Evolutionary conservation across 2,113 vertebrate species (phyloP).

Genomic region (Columba livia): DNA sequence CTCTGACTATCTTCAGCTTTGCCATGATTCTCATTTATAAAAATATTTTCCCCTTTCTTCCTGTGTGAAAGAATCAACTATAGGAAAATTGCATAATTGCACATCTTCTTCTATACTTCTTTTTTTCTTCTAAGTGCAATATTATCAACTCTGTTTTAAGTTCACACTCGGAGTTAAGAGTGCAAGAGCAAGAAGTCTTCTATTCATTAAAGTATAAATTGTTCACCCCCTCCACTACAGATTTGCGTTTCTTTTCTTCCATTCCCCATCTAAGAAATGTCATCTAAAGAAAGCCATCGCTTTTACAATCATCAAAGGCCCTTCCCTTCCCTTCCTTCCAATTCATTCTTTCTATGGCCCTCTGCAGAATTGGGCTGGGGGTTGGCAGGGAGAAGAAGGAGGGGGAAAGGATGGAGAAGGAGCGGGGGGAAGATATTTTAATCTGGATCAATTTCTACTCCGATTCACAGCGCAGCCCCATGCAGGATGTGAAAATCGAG

Average conservation of each 20-base stretch:
- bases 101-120: background rate
- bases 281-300: background rate
- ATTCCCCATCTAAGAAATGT: background rate
- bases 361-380: background rate
- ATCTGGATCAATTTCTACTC: background rate
- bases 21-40: constrained; percentile 4
- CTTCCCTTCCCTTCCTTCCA: background rate
- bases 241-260: background rate
- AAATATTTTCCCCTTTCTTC: constrained; percentile 28
- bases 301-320: background rate
- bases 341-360: background rate
- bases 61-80: background rate
- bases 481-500: background rate
- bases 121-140: background rate
- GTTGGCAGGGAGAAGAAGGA: background rate
- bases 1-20: background rate
- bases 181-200: background rate
- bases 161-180: background rate
- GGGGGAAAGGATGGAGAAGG: background rate
- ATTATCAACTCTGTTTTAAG: constrained; percentile 38
- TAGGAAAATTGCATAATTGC: constrained; percentile 26
- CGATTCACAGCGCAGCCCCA: background rate
- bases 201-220: background rate
- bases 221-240: background rate
- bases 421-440: background rate